Conservation (phyloP, 1,140 invertebrate genomes). For the Onthophagus taurus region DNA sequence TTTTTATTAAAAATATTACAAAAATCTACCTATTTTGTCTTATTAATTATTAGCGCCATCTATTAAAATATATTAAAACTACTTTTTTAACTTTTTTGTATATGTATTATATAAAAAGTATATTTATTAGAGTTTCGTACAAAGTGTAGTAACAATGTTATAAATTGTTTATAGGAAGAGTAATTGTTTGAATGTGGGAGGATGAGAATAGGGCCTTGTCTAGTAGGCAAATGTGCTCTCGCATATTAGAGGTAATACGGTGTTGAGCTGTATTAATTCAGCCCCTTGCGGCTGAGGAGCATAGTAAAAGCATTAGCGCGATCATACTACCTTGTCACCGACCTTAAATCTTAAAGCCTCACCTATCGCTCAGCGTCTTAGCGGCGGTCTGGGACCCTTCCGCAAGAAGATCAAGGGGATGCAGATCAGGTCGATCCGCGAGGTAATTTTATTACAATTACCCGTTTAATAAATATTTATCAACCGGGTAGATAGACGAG, state of each 20-base stretch:
- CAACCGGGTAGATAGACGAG: no score
- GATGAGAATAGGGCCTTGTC: no score
- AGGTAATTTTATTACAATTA: neutral
- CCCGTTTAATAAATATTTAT: conserved; percentile 7
- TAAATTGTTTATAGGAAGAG: no score
- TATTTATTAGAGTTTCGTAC: no score
- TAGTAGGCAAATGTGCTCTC: neutral
- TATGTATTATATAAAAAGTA: no score
- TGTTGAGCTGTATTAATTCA: conserved; percentile 33
- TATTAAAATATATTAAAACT: no score
- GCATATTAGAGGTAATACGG: conserved; percentile 31
- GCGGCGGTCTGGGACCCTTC: conserved; percentile 25
- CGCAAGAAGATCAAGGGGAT: conserved; percentile 35
- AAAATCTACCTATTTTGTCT: no score
- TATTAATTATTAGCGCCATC: no score
- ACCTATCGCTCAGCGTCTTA: conserved; percentile 27
- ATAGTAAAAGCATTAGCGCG: conserved; percentile 36
- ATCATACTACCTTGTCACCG: conserved; percentile 36
- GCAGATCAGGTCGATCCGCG: conserved; percentile 21
- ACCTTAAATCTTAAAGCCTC: conserved; percentile 33
- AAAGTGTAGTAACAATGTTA: no score
- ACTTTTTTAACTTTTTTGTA: no score
- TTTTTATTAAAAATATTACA: no score
- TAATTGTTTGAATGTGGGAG: no score
- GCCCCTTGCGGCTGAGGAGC: conserved; percentile 31